A percentile compares a stretch with the other conserved stretches of the same genome.
These are phyloP conservation scores for Catharus fuscescens DNA, from an alignment of 2,113 vertebrate species.

Conservation along the genomic window DNA sequence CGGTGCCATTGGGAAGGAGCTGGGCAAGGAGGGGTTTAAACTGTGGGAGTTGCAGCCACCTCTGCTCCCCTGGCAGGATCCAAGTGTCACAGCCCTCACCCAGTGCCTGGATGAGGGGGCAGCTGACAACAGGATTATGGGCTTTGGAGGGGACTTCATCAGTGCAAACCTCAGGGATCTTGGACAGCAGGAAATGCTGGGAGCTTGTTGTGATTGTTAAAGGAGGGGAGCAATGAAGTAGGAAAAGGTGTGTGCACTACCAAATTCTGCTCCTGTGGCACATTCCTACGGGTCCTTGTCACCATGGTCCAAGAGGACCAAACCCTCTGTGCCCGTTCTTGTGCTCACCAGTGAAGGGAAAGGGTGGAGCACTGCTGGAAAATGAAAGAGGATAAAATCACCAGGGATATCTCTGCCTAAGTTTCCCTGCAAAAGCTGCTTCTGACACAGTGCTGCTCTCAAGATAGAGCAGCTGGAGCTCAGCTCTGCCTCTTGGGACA, in stretches of 20 bases:
- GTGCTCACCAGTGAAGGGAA: accelerated
- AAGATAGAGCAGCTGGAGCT: neutral
- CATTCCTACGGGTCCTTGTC: accelerated
- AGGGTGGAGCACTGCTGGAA: neutral
- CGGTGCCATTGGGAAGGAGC: accelerated
- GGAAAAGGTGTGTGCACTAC: accelerated
- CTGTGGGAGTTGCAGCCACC: neutral
- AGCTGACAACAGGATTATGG: neutral
- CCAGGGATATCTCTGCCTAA: neutral
- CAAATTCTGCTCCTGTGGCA: neutral
- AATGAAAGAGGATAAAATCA: neutral
- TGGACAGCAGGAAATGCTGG: neutral
- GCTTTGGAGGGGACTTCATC: neutral
- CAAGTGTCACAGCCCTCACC: accelerated
- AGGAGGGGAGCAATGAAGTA: accelerated
- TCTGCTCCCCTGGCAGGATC: neutral
- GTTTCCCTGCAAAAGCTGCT: neutral
- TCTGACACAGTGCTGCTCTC: accelerated
- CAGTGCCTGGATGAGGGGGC: neutral
- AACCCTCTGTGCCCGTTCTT: accelerated
- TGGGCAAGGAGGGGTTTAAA: neutral
- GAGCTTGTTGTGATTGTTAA: neutral
- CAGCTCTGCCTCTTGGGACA: neutral
- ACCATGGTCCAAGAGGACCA: accelerated
- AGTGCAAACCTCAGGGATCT: neutral